These are phyloP conservation scores for Stenchaetothrips biformis DNA, from an alignment of 2,888 invertebrate species.

Conservation along the genomic window DNA sequence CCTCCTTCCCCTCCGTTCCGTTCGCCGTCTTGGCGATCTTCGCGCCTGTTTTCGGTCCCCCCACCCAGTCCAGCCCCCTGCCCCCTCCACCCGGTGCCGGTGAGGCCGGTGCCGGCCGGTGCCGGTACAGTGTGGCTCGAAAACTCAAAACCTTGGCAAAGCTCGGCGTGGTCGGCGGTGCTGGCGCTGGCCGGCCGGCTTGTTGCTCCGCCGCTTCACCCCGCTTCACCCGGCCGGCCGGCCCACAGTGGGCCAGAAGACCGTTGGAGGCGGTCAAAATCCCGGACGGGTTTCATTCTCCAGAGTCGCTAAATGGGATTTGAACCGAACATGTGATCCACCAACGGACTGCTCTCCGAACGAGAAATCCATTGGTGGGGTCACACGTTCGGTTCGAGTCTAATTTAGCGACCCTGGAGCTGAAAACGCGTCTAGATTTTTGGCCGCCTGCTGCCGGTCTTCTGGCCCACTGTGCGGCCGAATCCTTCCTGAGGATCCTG, in stretches of 20 bases:
- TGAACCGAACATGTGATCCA: too few species aligned
- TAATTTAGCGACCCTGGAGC: too few species aligned
- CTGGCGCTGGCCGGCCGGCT: not conserved
- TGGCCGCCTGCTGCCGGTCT: not conserved
- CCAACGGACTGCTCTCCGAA: too few species aligned
- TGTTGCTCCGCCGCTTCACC: not conserved
- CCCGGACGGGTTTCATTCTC: too few species aligned
- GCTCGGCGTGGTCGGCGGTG: not conserved
- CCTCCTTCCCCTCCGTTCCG: not conserved
- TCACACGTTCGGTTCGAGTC: too few species aligned
- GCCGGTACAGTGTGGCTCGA: not conserved
- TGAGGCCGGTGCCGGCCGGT: not conserved
- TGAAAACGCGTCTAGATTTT: too few species aligned
- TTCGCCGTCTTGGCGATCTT: not conserved
- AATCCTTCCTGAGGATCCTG: not conserved
- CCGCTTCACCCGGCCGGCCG: not conserved
- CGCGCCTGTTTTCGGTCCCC: not conserved
- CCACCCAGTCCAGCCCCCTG: conserved; percentile 3
- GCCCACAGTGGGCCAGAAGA: too few species aligned
- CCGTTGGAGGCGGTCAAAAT: not conserved
- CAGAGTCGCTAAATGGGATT: too few species aligned
- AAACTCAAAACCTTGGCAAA: not conserved
- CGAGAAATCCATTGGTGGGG: too few species aligned
- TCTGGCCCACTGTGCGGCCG: not conserved
- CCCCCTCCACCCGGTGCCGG: not conserved